A percentile compares a stretch with the other conserved stretches of the same genome.
These are phyloP conservation scores for Orcinus orca DNA, from an alignment of 2,113 vertebrate species.

Conservation along the genomic window DNA sequence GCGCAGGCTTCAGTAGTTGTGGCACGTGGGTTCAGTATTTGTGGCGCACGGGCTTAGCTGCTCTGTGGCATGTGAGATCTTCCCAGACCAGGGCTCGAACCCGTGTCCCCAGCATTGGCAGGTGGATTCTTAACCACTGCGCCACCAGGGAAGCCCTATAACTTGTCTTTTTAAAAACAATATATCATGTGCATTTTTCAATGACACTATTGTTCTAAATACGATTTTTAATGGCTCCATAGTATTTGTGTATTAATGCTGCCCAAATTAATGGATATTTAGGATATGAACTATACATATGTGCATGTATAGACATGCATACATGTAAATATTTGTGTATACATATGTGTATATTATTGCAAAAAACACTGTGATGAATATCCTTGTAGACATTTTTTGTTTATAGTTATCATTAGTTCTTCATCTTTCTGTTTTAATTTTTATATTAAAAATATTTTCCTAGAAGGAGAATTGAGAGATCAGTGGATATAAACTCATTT, in stretches of 20 bases:
- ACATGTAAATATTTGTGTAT: background rate
- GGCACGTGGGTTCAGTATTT: too few relatives aligned
- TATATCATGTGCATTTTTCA: background rate
- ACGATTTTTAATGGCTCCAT: background rate
- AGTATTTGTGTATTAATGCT: background rate
- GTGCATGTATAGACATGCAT: background rate
- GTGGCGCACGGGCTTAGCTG: too few relatives aligned
- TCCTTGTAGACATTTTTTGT: background rate
- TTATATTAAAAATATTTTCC: conserved; percentile 14
- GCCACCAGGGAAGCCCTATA: too few relatives aligned
- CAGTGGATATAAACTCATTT: background rate
- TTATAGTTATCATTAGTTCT: background rate
- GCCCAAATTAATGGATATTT: background rate
- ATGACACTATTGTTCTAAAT: background rate
- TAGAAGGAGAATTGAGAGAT: conserved; percentile 26
- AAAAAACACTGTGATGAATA: conserved; percentile 11
- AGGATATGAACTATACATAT: background rate
- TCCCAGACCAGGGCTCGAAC: too few relatives aligned
- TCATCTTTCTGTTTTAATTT: background rate
- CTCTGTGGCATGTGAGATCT: too few relatives aligned
- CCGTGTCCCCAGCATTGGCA: too few relatives aligned
- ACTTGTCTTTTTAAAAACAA: background rate
- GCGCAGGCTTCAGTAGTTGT: too few relatives aligned
- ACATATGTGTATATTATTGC: background rate
- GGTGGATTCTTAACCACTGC: too few relatives aligned